Evolutionary conservation across 2,797 vertebrate genomes (phyloP).

Genomic region (Muraenolepis orangiensis): DNA sequence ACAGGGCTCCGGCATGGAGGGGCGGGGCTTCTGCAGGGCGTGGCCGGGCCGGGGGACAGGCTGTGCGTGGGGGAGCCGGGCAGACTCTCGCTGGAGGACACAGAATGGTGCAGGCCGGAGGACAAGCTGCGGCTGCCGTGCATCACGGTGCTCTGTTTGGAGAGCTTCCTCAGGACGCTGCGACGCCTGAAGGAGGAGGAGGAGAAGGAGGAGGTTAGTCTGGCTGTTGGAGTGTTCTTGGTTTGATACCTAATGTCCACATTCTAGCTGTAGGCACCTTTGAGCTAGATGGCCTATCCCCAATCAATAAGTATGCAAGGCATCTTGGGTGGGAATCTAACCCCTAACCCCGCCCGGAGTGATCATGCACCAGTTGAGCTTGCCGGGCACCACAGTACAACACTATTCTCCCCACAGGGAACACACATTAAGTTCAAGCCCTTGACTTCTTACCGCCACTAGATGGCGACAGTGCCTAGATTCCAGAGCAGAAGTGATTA

Average conservation of each 20-base stretch:
- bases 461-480: slow-evolving; percentile 27
- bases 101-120: slow-evolving; percentile 90
- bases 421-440: neutral
- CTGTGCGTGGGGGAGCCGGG: slow-evolving; percentile 95
- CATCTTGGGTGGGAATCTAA: neutral
- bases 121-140: slow-evolving; percentile 95
- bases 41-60: slow-evolving; percentile 85
- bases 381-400: neutral
- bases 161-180: slow-evolving; percentile 89
- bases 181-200: slow-evolving; percentile 73
- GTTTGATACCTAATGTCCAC: neutral
- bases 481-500: slow-evolving; percentile 13
- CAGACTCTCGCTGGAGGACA: slow-evolving; percentile 94
- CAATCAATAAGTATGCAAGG: too few relatives aligned
- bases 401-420: neutral
- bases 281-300: neutral
- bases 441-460: slow-evolving; percentile 18
- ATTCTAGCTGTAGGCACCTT: neutral
- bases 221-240: neutral
- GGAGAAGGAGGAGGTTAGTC: neutral
- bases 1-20: slow-evolving; percentile 87
- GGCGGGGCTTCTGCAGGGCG: slow-evolving; percentile 86
- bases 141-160: slow-evolving; percentile 86
- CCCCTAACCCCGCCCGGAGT: neutral
- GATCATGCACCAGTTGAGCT: neutral